Percentiles rank a stretch among this genome's conserved stretches.
Conservation (phyloP, 30 jellyfish, hydroid and myxozoan species). For the Cassiopea andromeda region DNA sequence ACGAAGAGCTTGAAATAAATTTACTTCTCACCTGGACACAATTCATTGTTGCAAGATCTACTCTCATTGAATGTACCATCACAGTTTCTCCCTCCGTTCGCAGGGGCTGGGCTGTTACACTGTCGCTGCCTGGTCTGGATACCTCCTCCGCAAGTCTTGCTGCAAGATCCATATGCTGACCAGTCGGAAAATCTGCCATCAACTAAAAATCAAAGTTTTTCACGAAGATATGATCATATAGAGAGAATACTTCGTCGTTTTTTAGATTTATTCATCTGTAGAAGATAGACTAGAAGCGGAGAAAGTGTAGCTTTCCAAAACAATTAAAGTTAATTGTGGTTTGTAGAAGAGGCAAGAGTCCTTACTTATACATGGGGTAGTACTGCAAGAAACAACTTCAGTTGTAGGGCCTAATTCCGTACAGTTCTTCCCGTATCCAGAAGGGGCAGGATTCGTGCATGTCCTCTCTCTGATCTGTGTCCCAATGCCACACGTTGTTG, state of each 20-base stretch:
- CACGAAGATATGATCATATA: not conserved
- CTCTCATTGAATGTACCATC: conserved; percentile 35
- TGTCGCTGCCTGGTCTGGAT: conserved; percentile 21
- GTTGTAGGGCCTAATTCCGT: conserved; percentile 43
- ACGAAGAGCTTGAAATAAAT: too few species aligned
- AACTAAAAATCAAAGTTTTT: conserved; percentile 12
- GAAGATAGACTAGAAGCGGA: too few species aligned
- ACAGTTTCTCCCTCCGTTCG: conserved; percentile 61
- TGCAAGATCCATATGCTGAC: conserved; percentile 51
- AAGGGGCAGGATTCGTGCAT: conserved; percentile 66
- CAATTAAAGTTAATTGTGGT: too few species aligned
- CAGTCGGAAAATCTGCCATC: conserved; percentile 65
- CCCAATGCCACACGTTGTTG: conserved; percentile 64
- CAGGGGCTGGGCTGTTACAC: conserved; percentile 64
- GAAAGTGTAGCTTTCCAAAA: too few species aligned
- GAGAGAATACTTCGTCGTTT: not conserved
- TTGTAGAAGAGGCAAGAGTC: not conserved
- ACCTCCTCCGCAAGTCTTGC: conserved; percentile 71
- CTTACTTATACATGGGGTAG: conserved; percentile 47
- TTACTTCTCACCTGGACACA: not conserved
- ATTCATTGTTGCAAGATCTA: conserved; percentile 19
- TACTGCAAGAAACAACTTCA: conserved; percentile 32
- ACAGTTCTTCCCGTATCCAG: conserved; percentile 54
- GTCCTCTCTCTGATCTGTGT: conserved; percentile 32
- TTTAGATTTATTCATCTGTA: not conserved